These are phyloP conservation scores for Bellardia bayeri DNA, from an alignment of 2,888 invertebrate species.

Conservation along the genomic window DNA sequence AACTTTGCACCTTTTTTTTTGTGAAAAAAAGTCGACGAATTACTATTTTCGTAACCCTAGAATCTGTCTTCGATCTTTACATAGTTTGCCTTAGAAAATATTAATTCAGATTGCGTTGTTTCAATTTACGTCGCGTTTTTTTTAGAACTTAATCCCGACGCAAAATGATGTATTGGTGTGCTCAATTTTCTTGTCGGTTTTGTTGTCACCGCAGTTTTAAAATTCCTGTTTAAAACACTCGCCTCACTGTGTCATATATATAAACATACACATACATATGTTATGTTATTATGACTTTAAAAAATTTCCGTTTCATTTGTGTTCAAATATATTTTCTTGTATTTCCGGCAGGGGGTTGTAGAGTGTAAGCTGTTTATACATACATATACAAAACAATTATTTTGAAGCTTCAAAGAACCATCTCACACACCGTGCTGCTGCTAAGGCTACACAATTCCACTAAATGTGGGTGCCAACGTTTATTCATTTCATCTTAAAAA, in stretches of 20 bases:
- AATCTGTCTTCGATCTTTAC: too few relatives aligned
- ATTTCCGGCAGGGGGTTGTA: too few relatives aligned
- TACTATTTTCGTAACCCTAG: too few relatives aligned
- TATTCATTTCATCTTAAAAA: conserved; percentile 18
- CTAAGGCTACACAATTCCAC: background rate
- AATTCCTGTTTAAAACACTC: background rate
- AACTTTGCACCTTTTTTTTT: too few relatives aligned
- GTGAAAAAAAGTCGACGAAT: too few relatives aligned
- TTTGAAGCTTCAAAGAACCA: background rate
- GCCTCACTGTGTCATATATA: background rate
- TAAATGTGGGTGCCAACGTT: background rate
- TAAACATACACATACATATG: too few relatives aligned
- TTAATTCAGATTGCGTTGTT: too few relatives aligned
- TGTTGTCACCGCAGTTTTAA: background rate
- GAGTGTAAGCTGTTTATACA: background rate
- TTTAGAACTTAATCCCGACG: too few relatives aligned
- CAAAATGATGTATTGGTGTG: too few relatives aligned
- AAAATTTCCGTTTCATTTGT: conserved; percentile 6
- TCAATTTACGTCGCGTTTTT: too few relatives aligned
- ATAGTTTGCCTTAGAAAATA: too few relatives aligned
- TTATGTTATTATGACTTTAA: background rate
- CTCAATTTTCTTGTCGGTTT: background rate
- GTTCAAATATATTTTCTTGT: background rate
- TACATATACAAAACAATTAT: background rate
- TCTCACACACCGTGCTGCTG: background rate